Percentiles rank a stretch among this genome's conserved stretches.
phyloP scores from a whole-genome alignment of 2,113 vertebrate species.

The Rhinolophus sinicus region DNA sequence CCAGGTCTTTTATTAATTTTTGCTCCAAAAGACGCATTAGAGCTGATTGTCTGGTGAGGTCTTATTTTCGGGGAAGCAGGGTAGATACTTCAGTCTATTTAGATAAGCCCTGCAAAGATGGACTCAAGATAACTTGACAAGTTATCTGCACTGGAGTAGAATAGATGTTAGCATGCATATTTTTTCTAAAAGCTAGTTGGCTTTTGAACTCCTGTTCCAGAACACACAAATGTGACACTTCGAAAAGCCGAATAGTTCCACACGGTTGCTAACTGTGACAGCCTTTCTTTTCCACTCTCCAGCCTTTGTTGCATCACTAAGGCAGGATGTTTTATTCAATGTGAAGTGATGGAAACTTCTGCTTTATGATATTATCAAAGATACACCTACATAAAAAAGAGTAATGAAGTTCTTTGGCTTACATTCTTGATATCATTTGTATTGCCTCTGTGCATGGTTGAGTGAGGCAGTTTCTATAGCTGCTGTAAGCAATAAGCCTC shows the following conservation, averaged over 20 bases:
- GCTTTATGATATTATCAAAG: conserved; percentile 45
- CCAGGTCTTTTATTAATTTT: too few relatives aligned
- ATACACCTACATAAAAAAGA: conserved; percentile 37
- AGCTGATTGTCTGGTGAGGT: too few relatives aligned
- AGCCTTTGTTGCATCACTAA: background rate
- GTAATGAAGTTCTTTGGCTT: conserved; percentile 64
- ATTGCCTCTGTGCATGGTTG: conserved; percentile 28
- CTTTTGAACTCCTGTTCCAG: background rate
- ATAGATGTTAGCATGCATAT: background rate
- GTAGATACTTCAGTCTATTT: background rate
- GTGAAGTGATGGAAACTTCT: background rate
- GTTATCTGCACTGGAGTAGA: background rate
- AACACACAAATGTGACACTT: background rate
- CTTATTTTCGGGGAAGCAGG: too few relatives aligned
- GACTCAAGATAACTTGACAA: background rate
- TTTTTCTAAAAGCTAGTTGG: background rate
- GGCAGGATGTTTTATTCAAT: background rate
- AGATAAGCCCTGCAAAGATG: background rate
- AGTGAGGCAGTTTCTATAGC: conserved; percentile 50
- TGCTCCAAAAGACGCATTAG: too few relatives aligned
- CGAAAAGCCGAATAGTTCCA: background rate
- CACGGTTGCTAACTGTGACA: background rate
- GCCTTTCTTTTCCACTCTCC: background rate
- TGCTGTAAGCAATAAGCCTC: conserved; percentile 45
- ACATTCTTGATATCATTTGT: conserved; percentile 52